Evolutionary conservation across 2,797 vertebrate genomes (phyloP), one percentile per base, ranked within the genome.

Genomic region (Darevskia nairensis): DNA sequence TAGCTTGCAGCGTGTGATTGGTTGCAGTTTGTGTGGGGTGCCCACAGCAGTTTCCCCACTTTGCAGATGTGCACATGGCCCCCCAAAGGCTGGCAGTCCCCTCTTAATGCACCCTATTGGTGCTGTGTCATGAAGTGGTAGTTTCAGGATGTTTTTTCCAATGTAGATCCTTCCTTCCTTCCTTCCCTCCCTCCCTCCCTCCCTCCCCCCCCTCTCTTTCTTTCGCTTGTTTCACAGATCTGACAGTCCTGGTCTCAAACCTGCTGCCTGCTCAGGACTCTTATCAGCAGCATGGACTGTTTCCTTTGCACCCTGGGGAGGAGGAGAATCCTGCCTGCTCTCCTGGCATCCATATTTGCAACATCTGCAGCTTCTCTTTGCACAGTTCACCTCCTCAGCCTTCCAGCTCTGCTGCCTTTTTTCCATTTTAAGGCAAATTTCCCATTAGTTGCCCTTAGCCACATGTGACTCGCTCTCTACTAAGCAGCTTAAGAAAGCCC

Each of bases 401-500:
- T 41, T 27, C 9, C 75, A 46, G 8, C 19, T 11, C 66, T 59
- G 32, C 23, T 21, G n/a, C 84, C 55, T 41, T 35, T 44, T 32
- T 32, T 8, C 9, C 78, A 66, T 86, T 35, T 69, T 50, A 69
- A 50, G 75, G 61, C 75, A 79, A 32, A 25, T 27, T 59, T 84
- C 71, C 78, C 41, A 25, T 46, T 27, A 8, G 35, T 80, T 46
- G 7, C 77, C 66, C 84, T 25, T 32, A 66, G 59, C n/a, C 8
- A 25, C 83, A 15, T 79, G 94, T 93, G 94, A 93, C 77, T 81
- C 85, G 50, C 50, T 68, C 66, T 69, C 55, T 29, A 88, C 79
- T 95, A 96, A 95, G 94, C 94, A 0, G 91, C 92, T 96, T 95
- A 95, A 55, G 81, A 80, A 6, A 0, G 85, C 1, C 82, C 27